Base-by-base conservation (phyloP, 2,888 invertebrate genomes). In the Parnassius glacialis region DNA sequence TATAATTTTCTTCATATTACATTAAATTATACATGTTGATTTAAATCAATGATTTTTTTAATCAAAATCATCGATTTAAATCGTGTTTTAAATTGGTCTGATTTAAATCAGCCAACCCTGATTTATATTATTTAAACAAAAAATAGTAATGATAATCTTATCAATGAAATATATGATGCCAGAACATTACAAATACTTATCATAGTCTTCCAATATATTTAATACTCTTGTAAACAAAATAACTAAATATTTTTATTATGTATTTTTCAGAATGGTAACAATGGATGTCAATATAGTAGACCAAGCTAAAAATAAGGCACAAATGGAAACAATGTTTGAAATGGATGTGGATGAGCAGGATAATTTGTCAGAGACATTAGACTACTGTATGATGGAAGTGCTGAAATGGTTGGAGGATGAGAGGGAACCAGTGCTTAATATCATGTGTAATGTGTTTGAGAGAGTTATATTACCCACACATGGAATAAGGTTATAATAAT, bases 401-500 rank as follows among this genome's bases (percentile, higher is more conserved):
- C 93, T 96, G 52, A 87, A 90, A 61, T 97, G 95, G 89, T 84
- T 97, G 53, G 87, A 94, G 60, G 85, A 92, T 11, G 93, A 93
- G 69, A 92, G 94, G 68, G 92, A 93, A 81, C 92, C 93, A 0
- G 92, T 91, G 52, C 88, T 94, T 10, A 94, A 94, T 76, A 84
- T 92, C 11, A 73, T 94, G 57, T 87, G 97, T 65, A 88, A 87
- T 65, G 93, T 95, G 2, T 98, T 98, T 83, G 96, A 98, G 72
- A 94, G 93, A 74, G 91, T 96, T 47, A 93, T 98, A 68, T 84
- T 98, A 64, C 96, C 96, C 1, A 97, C 97, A 1, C 95, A 97
- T 83, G 96, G 95, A 42, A 95, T 95, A 47, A 85, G 84, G 92
- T 92, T 66, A 73, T 73, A 45, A 45, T 45, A 34, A 34, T 34